Evolutionary conservation across 2,888 invertebrate species (phyloP).

Genomic region (Brachypalpus laphriformis): DNA sequence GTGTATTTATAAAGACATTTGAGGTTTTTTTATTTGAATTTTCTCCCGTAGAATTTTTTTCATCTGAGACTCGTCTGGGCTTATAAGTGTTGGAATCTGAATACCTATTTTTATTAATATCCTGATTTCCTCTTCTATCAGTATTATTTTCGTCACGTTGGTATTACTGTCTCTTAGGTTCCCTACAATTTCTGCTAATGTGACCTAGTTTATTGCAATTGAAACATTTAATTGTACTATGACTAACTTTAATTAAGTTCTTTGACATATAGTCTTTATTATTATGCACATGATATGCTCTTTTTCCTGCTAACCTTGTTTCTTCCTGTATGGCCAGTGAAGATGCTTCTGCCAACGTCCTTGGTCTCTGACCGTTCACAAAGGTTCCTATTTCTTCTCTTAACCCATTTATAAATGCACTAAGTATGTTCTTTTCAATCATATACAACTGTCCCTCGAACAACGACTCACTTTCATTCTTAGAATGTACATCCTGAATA

Average conservation of each 20-base stretch:
- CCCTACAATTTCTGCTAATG: conserved; percentile 7
- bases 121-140: not conserved
- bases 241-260: conserved; percentile 22
- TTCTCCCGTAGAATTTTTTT: not conserved
- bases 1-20: not conserved
- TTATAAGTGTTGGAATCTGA: not conserved
- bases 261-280: conserved; percentile 1
- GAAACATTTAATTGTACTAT: conserved; percentile 23
- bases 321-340: conserved; percentile 27
- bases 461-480: conserved; percentile 16
- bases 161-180: not conserved
- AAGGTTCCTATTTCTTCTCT: conserved; percentile 13
- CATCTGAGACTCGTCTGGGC: not conserved
- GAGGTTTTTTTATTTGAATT: conserved; percentile 1
- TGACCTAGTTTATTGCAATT: conserved; percentile 24
- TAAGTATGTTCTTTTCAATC: conserved; percentile 22
- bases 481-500: conserved; percentile 17
- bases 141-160: not conserved
- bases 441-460: conserved; percentile 20
- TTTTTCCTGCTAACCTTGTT: conserved; percentile 8
- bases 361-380: conserved; percentile 17
- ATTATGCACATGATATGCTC: not conserved
- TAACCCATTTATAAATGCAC: conserved; percentile 30
- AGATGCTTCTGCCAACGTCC: conserved; percentile 20
- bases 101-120: not conserved